Conservation (phyloP, 2,888 invertebrate genomes). For the Agrotis segetum region DNA sequence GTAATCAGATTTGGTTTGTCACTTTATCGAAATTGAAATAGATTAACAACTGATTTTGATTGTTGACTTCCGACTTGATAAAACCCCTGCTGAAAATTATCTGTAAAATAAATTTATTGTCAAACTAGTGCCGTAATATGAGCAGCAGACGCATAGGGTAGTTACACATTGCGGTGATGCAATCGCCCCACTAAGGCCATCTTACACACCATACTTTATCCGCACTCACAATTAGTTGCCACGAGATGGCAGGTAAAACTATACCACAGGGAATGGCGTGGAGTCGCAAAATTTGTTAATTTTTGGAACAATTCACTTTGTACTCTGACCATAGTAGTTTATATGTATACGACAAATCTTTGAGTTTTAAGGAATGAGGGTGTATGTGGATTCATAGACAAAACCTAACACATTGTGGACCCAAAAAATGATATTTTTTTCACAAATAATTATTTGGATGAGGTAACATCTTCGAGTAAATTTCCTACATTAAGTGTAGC, state of each 20-base stretch:
- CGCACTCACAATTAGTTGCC: slow-evolving; percentile 91
- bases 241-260: slow-evolving; percentile 90
- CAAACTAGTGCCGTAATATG: slow-evolving; percentile 66
- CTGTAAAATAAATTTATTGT: slow-evolving; percentile 5
- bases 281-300: slow-evolving; percentile 17
- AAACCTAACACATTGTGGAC: no score
- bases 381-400: no score
- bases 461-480: neutral
- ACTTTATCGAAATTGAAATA: no score
- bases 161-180: slow-evolving; percentile 85
- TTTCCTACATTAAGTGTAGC: no score
- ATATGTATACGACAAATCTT: no score
- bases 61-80: no score
- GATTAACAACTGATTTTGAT: no score
- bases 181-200: slow-evolving; percentile 89
- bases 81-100: slow-evolving; percentile 15
- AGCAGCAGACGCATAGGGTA: slow-evolving; percentile 79
- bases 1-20: no score
- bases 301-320: neutral
- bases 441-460: neutral
- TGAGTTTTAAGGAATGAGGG: no score
- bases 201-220: slow-evolving; percentile 91
- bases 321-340: no score
- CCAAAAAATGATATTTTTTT: no score
- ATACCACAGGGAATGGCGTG: slow-evolving; percentile 68